Evolutionary conservation across 2,888 invertebrate genomes (phyloP).

Genomic region (Herminia tarsipennalis): DNA sequence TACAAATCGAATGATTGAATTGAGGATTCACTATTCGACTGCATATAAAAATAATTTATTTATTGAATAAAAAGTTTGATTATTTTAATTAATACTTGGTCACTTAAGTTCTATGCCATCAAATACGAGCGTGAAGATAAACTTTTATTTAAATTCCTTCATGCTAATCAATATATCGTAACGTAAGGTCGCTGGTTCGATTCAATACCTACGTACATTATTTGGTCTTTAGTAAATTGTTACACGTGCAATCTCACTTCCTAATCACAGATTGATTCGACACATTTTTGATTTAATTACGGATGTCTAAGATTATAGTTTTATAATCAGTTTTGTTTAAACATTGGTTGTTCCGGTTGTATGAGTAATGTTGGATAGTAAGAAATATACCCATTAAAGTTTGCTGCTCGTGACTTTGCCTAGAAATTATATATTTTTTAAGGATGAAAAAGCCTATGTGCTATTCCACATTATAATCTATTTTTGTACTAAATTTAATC

Average conservation of each 20-base stretch:
- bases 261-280: not conserved
- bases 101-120: not conserved
- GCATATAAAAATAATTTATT: too few relatives aligned
- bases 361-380: too few relatives aligned
- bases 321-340: not conserved
- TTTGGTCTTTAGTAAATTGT: not conserved
- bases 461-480: too few relatives aligned
- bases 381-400: too few relatives aligned
- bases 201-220: not conserved
- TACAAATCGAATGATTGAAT: too few relatives aligned
- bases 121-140: constrained; percentile 9
- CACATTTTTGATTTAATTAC: not conserved
- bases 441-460: too few relatives aligned
- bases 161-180: constrained; percentile 2
- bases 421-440: too few relatives aligned
- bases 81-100: not conserved
- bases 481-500: too few relatives aligned
- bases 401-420: too few relatives aligned
- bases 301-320: not conserved
- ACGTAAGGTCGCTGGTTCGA: not conserved
- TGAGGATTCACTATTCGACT: too few relatives aligned
- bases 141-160: constrained; percentile 4
- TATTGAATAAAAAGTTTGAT: too few relatives aligned
- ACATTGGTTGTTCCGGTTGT: too few relatives aligned
- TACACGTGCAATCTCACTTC: not conserved